These are phyloP conservation scores for Eucera pruinosa DNA, from an alignment of 2,888 invertebrate species.

Conservation along the genomic window DNA sequence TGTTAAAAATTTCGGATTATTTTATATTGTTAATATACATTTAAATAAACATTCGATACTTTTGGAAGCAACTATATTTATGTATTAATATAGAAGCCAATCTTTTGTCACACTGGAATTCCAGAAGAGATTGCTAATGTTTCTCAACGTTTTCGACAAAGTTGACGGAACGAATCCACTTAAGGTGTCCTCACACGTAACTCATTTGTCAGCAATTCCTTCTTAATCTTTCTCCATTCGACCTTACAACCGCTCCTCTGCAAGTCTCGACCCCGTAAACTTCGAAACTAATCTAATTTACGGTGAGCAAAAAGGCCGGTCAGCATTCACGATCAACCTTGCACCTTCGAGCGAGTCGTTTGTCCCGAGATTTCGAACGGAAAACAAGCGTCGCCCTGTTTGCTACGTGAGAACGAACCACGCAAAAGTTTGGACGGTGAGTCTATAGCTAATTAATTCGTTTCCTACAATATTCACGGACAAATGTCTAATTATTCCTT, in stretches of 20 bases:
- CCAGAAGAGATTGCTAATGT: conserved; percentile 4
- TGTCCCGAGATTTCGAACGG: conserved; percentile 39
- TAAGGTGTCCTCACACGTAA: conserved; percentile 73
- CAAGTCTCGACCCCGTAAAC: conserved; percentile 73
- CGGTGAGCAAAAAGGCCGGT: conserved; percentile 77
- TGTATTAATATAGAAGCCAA: too few relatives aligned
- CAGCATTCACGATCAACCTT: conserved; percentile 59
- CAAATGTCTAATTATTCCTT: neutral
- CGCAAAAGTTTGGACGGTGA: conserved; percentile 31
- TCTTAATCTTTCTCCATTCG: conserved; percentile 74
- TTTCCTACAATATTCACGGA: conserved; percentile 12
- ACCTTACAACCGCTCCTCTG: conserved; percentile 48
- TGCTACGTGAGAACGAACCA: conserved; percentile 39
- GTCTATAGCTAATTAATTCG: conserved; percentile 42
- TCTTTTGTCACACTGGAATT: conserved; percentile 1
- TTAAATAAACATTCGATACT: too few relatives aligned
- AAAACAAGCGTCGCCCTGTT: conserved; percentile 38
- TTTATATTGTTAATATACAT: too few relatives aligned
- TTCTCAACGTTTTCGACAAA: conserved; percentile 15
- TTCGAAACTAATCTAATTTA: conserved; percentile 82
- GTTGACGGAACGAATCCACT: conserved; percentile 50
- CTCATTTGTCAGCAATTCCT: conserved; percentile 75
- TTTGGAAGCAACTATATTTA: too few relatives aligned
- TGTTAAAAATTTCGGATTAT: too few relatives aligned
- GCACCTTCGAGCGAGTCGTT: conserved; percentile 53